Evolutionary conservation across 2,888 invertebrate species (phyloP), one percentile per base, ranked within the genome.

Genomic region (Apamea anceps): DNA sequence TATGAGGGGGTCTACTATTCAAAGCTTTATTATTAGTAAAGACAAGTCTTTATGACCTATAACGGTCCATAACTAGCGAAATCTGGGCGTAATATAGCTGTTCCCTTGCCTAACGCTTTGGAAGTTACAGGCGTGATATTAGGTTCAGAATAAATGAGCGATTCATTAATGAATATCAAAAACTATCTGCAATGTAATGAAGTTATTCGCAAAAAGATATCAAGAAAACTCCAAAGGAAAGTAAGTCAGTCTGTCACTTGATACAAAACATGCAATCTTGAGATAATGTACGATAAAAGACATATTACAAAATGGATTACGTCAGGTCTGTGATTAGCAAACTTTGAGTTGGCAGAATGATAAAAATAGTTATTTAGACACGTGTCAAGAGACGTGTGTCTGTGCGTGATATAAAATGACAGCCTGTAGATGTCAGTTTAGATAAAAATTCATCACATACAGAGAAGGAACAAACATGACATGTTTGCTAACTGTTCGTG

Each of bases 241-340:
- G 18, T 82, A 77, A 73, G 84, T 67, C 73, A 84, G 32, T 72
- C 66, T 37, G 76, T 51, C 77, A 84, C 32, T 37, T 0, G 67
- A 28, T 57, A 73, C 45, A 65, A 63, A 51, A 67, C 66, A 42
- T 72, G 74, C 71, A 72, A 84, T 84, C 77, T 84, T 4, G 0
- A 51, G 77, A 84, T 84, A 84, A 74, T 57, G 1, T 28, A 32
- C 51, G 84, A 80, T 84, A 76, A 74, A 8, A 37, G 15, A 25
- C n/a, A 28, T 28, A 84, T 84, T 84, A 80, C 72, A 42, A 54
- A 73, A 84, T 66, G 25, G 28, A 15, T 84, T 84, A 84, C 84
- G 81, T 77, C 81, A 80, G n/a, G 12, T n/a, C n/a, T 60, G 7
- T 60, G 60, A 66, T 79, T 66, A 73, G n/a, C 42, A 3, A 32